phyloP scores from a whole-genome alignment of 2,113 vertebrate genomes.

The Oreochromis spilurus region DNA sequence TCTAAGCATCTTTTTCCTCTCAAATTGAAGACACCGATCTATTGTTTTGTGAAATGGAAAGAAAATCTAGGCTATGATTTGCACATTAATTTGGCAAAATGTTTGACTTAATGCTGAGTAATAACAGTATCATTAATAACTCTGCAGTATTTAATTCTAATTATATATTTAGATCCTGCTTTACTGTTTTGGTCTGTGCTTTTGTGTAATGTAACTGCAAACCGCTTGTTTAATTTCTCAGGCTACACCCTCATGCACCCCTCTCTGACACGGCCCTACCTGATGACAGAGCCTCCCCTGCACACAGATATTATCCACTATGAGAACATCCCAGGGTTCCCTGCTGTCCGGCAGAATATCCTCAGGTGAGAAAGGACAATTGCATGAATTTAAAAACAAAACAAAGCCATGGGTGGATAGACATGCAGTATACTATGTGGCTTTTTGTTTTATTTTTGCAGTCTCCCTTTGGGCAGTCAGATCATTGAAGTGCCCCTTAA shows the following conservation, averaged over 20 bases:
- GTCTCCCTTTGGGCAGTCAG: conserved; percentile 96
- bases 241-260: conserved; percentile 98
- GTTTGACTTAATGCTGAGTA: neutral
- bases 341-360: conserved; percentile 90
- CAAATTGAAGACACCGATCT: neutral
- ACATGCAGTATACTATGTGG: neutral
- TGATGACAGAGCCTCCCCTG: conserved; percentile 89
- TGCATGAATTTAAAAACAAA: neutral
- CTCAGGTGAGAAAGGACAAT: conserved; percentile 77
- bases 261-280: conserved; percentile 90
- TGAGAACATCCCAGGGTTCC: conserved; percentile 94
- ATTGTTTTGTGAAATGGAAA: neutral
- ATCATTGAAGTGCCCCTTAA: conserved; percentile 91
- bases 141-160: neutral
- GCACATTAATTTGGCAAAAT: neutral
- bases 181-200: neutral
- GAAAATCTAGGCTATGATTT: neutral
- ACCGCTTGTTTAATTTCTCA: conserved; percentile 36
- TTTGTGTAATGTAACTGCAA: neutral
- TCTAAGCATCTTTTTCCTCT: neutral
- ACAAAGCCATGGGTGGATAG: neutral
- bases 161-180: neutral
- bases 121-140: neutral
- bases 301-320: conserved; percentile 98
- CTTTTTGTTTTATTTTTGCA: conserved; percentile 43